A percentile compares a stretch with the other conserved stretches of the same genome.
Evolutionary conservation across 2,888 invertebrate species (phyloP).

Genomic region (Uropetala carovei): DNA sequence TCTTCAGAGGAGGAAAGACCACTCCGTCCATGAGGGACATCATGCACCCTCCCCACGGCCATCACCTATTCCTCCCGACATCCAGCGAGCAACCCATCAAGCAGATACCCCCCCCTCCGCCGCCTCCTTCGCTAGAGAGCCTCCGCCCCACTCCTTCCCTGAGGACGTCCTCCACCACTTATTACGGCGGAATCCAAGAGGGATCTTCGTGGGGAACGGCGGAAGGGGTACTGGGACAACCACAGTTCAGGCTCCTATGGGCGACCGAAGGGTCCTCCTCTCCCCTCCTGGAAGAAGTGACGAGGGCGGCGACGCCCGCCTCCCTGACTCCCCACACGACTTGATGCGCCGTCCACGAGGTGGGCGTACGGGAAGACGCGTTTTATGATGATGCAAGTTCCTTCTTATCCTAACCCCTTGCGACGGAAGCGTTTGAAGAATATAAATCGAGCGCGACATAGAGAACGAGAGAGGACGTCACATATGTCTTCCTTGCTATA

Average conservation of each 20-base stretch:
- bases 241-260: conserved; percentile 67
- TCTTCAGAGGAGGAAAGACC: neutral
- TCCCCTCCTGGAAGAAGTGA: neutral
- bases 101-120: conserved; percentile 75
- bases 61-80: conserved; percentile 70
- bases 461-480: neutral
- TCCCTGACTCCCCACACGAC: conserved; percentile 18
- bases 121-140: conserved; percentile 69
- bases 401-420: neutral
- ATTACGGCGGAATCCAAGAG: neutral
- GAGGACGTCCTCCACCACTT: neutral
- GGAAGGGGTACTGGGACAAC: conserved; percentile 65
- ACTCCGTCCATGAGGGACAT: conserved; percentile 4
- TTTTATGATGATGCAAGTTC: neutral
- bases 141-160: conserved; percentile 66
- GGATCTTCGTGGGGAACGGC: conserved; percentile 50
- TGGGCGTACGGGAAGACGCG: neutral
- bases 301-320: neutral
- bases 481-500: neutral
- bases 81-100: conserved; percentile 74
- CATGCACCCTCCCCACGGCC: neutral
- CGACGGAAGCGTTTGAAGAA: neutral
- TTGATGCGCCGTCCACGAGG: neutral
- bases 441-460: neutral
- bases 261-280: conserved; percentile 48